Conservation (phyloP, 2,797 vertebrate genomes). For the Gobionotothen gibberifrons region DNA sequence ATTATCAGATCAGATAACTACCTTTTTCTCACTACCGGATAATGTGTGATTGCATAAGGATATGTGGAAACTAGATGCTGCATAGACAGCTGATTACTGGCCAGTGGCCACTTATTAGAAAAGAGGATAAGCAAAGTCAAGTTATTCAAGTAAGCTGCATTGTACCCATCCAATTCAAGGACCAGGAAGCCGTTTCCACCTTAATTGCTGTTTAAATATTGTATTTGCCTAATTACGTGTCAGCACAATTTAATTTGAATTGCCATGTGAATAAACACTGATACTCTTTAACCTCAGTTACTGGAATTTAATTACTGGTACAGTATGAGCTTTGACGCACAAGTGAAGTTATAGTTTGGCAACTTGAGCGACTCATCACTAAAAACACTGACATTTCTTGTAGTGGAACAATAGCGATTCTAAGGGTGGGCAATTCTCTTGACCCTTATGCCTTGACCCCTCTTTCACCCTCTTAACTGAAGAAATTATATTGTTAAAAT, state of each 20-base stretch:
- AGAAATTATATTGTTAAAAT: too few species aligned
- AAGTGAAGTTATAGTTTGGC: background rate
- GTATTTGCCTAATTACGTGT: background rate
- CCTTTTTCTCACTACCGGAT: background rate
- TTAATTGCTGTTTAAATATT: background rate
- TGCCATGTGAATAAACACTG: background rate
- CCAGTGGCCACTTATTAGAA: background rate
- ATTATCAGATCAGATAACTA: background rate
- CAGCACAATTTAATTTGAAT: background rate
- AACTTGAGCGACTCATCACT: background rate
- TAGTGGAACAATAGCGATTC: too few species aligned
- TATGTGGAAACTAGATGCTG: background rate
- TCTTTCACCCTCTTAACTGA: too few species aligned
- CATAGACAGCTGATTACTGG: background rate
- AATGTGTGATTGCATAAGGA: background rate
- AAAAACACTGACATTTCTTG: background rate
- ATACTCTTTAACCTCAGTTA: background rate
- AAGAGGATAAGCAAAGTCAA: background rate
- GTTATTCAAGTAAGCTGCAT: background rate
- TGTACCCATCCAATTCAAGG: background rate
- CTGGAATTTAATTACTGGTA: too few species aligned
- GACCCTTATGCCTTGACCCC: too few species aligned
- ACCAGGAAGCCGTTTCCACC: background rate
- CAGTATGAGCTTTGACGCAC: background rate
- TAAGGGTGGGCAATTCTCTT: too few species aligned